Base-by-base conservation (phyloP, 1,140 invertebrate genomes). In the Cyclina sinensis region DNA sequence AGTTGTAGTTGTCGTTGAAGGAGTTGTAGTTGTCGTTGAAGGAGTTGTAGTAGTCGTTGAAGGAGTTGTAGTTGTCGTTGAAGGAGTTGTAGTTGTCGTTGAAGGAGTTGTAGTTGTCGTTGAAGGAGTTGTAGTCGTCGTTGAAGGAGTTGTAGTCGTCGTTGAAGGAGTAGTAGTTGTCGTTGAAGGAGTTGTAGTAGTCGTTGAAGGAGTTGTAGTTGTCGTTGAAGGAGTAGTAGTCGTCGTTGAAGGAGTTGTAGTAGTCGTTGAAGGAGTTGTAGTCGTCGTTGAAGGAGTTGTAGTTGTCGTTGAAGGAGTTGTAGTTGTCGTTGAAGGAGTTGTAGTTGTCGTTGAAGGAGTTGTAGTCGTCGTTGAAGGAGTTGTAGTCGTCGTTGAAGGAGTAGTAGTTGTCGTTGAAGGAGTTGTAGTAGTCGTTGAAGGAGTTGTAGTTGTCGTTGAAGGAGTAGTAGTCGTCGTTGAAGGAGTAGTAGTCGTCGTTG, bases 191-290 rank as follows among this genome's bases (percentile, higher is more conserved):
- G 39, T 46, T 35, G 62, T 57, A 7, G 76, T 32, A 2, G 57
- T 14, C 0, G 39, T 46, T 16, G 57, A 37, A 11, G 80, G 46
- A 24, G 62, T 37, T 4, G 39, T 68, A 0, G 80, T 82, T n/a
- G 80, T 65, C 0, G 39, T 68, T 27, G 80, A 12, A n/a, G 79
- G 5, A 3, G 62, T 65, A 21, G 57, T 30, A 12, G 39, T 48
- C 11, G 57, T 82, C 46, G 57, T 43, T n/a, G 80, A 0, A 46
- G 80, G 65, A 18, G 80, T 82, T 1, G 80, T 65, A 1, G 80
- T 82, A 11, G 80, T 82, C 18, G 80, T 5, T 35, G 62, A 0
- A 7, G 80, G 27, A 46, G 43, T 68, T 27, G 62, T 32, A 2
- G 80, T 37, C 43, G 80, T 39, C 0, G 79, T 46, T 14, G 80